A percentile compares a stretch with the other conserved stretches of the same genome.
Evolutionary conservation across 2,888 invertebrate genomes (phyloP).

Genomic region (Lepidochitona cinerea): DNA sequence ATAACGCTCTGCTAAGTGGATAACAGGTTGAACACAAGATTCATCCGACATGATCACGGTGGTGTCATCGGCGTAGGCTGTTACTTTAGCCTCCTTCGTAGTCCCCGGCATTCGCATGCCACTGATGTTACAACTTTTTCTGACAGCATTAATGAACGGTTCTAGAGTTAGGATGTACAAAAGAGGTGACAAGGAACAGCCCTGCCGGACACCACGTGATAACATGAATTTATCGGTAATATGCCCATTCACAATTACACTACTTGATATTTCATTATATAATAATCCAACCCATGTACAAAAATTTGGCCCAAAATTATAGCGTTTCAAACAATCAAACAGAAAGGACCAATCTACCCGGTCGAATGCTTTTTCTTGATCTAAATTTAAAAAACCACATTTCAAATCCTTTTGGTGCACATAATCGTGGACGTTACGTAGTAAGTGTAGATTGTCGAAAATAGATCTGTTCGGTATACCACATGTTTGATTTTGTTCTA

Average conservation of each 20-base stretch:
- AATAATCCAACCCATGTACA: constrained; percentile 19
- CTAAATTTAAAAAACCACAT: constrained; percentile 31
- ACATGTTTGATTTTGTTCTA: constrained; percentile 37
- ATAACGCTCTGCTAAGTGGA: constrained; percentile 5
- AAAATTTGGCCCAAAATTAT: constrained; percentile 18
- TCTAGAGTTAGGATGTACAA: too few species aligned
- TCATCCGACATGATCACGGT: constrained; percentile 12
- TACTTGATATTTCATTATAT: constrained; percentile 14
- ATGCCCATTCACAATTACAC: background rate
- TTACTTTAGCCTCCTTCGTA: constrained; percentile 6
- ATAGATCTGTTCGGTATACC: constrained; percentile 33
- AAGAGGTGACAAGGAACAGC: too few species aligned
- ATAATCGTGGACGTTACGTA: constrained; percentile 34
- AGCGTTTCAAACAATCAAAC: constrained; percentile 27
- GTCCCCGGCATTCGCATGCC: constrained; percentile 20
- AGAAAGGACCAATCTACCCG: constrained; percentile 35
- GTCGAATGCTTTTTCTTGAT: constrained; percentile 45
- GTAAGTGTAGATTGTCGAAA: constrained; percentile 35
- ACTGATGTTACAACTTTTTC: constrained; percentile 2
- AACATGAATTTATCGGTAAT: constrained; percentile 3
- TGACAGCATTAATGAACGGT: background rate
- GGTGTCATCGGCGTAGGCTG: constrained; percentile 16
- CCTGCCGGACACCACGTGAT: constrained; percentile 8
- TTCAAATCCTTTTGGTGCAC: constrained; percentile 29
- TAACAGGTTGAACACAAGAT: background rate